Conservation (phyloP, 2,113 vertebrate genomes). For the Agelaius phoeniceus region DNA sequence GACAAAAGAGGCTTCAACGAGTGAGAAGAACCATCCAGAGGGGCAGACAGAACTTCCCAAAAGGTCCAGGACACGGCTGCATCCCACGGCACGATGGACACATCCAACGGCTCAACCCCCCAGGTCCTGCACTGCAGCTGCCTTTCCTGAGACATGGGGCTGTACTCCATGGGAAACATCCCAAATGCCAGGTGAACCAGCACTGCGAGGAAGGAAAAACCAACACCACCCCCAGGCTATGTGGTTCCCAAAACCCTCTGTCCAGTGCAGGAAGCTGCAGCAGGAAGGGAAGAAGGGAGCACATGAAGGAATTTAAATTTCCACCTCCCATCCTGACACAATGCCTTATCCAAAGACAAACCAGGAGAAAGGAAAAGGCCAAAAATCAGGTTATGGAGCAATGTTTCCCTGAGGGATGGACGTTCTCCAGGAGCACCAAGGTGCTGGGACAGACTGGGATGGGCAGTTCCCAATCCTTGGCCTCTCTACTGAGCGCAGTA, state of each 20-base stretch:
- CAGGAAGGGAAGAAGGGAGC: not conserved
- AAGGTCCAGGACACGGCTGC: not conserved
- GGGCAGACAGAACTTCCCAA: not conserved
- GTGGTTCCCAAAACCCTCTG: not conserved
- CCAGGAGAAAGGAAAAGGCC: not conserved
- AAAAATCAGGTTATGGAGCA: accelerated
- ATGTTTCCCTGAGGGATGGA: not conserved
- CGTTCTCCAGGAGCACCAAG: not conserved
- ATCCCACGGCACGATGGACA: not conserved
- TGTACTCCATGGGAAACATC: not conserved
- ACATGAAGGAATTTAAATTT: not conserved
- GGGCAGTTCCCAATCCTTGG: accelerated
- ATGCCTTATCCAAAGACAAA: not conserved
- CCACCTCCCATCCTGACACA: not conserved
- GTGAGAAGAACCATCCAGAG: not conserved
- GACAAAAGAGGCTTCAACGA: not conserved
- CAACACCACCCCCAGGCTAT: accelerated
- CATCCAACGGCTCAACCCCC: not conserved
- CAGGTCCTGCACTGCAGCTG: not conserved
- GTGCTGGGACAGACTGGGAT: accelerated
- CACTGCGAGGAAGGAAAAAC: not conserved
- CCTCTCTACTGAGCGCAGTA: not conserved
- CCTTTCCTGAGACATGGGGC: not conserved
- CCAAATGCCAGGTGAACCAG: not conserved
- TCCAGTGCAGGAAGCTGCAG: not conserved